A percentile compares a stretch with the other conserved stretches of the same genome.
These are phyloP conservation scores for Myotis brandtii DNA, from an alignment of 2,113 vertebrate species.

Conservation along the genomic window DNA sequence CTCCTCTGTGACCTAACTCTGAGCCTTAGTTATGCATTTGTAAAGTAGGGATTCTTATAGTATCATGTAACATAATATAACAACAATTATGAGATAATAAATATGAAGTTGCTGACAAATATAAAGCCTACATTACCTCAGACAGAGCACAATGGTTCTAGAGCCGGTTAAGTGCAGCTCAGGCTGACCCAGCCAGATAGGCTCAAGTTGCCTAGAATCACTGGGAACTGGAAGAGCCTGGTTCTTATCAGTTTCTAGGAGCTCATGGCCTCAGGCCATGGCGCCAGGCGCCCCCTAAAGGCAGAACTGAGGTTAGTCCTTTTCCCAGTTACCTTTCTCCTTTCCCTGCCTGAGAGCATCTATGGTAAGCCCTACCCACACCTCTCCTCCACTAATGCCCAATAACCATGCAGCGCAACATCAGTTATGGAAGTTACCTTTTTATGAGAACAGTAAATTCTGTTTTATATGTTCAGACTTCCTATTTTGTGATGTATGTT, in stretches of 20 bases:
- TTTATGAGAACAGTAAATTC: neutral
- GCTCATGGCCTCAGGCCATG: neutral
- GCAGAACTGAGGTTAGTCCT: neutral
- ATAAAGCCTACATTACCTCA: neutral
- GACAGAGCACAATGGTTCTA: neutral
- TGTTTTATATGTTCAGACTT: neutral
- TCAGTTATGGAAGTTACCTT: neutral
- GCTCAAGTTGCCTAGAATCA: neutral
- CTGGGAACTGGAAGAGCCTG: neutral
- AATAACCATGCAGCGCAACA: neutral
- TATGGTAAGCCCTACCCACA: neutral
- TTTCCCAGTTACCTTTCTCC: neutral
- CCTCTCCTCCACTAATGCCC: neutral
- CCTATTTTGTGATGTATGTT: neutral
- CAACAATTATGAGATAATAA: neutral
- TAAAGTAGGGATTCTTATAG: neutral
- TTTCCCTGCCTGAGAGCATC: neutral
- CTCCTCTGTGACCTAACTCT: neutral
- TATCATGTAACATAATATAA: neutral
- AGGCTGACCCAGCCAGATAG: neutral
- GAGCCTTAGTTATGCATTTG: neutral
- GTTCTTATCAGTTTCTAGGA: neutral
- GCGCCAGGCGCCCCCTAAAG: slow-evolving; percentile 54
- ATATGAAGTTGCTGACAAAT: neutral
- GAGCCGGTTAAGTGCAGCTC: neutral